phyloP scores from a whole-genome alignment of 2,888 invertebrate species.

The Nipponacmea schrenckii region DNA sequence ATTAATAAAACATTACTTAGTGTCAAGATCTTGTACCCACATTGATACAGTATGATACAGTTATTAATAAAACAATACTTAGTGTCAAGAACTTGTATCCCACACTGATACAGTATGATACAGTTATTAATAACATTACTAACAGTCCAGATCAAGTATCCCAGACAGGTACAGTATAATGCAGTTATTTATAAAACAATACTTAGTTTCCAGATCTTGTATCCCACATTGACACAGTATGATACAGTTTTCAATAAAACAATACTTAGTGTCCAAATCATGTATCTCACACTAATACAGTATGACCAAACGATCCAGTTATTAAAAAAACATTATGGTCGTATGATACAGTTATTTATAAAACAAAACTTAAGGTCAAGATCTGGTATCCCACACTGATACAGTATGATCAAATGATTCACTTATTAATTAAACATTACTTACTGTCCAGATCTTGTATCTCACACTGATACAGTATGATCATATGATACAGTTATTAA shows the following conservation, averaged over 20 bases:
- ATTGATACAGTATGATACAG: slow-evolving; percentile 82
- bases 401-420: slow-evolving; percentile 83
- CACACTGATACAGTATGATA: slow-evolving; percentile 81
- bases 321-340: slow-evolving; percentile 79
- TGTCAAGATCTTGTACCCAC: slow-evolving; percentile 76
- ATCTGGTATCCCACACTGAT: slow-evolving; percentile 79
- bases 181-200: not conserved
- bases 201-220: slow-evolving; percentile 72
- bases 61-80: slow-evolving; percentile 74
- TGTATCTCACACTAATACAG: slow-evolving; percentile 81
- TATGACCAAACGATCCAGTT: slow-evolving; percentile 84
- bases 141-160: slow-evolving; percentile 80
- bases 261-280: slow-evolving; percentile 69
- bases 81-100: slow-evolving; percentile 75
- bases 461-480: slow-evolving; percentile 79
- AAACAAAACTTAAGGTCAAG: slow-evolving; percentile 60
- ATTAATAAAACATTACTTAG: slow-evolving; percentile 74
- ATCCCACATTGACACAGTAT: slow-evolving; percentile 82
- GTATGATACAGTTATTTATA: slow-evolving; percentile 81
- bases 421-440: slow-evolving; percentile 26
- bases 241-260: slow-evolving; percentile 69
- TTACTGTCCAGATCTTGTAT: slow-evolving; percentile 73
- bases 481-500: not conserved
- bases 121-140: slow-evolving; percentile 74
- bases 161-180: slow-evolving; percentile 71